These are phyloP conservation scores for Eupsilia transversa DNA, from an alignment of 2,888 invertebrate species.

Conservation along the genomic window DNA sequence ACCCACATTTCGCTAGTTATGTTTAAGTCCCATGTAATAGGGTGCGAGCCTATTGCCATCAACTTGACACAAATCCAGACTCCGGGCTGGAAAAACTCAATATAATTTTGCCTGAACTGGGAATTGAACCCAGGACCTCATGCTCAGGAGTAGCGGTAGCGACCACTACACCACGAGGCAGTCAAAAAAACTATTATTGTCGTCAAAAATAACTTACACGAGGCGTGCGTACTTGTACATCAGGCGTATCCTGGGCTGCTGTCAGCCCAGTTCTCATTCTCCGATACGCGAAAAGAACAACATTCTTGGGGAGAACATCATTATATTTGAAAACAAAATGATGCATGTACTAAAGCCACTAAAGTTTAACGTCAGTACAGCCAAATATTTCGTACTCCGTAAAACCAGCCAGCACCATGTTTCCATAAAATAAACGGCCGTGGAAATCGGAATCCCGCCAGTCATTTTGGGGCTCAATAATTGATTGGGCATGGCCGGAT, in stretches of 20 bases:
- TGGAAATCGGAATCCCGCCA: background rate
- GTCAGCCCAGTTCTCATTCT: background rate
- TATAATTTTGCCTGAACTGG: too few species aligned
- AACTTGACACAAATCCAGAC: too few species aligned
- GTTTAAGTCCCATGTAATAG: too few species aligned
- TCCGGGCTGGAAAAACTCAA: too few species aligned
- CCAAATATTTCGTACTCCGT: background rate
- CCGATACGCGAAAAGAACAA: background rate
- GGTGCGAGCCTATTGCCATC: too few species aligned
- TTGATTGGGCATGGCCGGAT: slow-evolving; percentile 25
- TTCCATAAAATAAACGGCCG: slow-evolving; percentile 3
- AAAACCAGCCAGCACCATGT: background rate
- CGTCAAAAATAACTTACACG: too few species aligned
- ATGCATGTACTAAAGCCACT: background rate
- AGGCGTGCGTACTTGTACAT: too few species aligned
- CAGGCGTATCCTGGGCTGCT: background rate
- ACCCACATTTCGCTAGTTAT: too few species aligned
- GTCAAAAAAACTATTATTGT: too few species aligned
- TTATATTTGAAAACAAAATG: background rate
- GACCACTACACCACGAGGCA: too few species aligned
- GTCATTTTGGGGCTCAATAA: slow-evolving; percentile 1
- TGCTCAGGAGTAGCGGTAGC: too few species aligned
- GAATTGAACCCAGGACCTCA: too few species aligned
- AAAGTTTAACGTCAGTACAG: background rate
- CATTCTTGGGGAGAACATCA: background rate